Conservation (phyloP, 1,140 invertebrate species). For the Drosophila bipectinata region DNA sequence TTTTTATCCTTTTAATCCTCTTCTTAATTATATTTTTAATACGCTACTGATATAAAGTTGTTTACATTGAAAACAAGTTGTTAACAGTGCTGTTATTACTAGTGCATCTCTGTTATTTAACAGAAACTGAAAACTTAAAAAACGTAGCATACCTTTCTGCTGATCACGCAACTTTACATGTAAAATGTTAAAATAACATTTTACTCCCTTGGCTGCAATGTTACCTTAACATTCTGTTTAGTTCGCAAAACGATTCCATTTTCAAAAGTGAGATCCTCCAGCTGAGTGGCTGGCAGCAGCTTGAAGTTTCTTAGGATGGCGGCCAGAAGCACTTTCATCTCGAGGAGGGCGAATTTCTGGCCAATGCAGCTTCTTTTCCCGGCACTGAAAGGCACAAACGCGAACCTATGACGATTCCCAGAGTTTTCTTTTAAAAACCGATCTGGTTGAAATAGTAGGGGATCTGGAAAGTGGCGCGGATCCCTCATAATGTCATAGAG, state of each 20-base stretch:
- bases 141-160: background rate
- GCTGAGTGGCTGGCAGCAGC: too few species aligned
- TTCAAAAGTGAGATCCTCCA: constrained; percentile 18
- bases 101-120: constrained; percentile 9
- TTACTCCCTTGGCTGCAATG: constrained; percentile 6
- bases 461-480: constrained; percentile 87
- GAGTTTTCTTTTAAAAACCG: constrained; percentile 88
- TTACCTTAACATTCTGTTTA: constrained; percentile 43
- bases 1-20: background rate
- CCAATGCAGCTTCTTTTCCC: constrained; percentile 79
- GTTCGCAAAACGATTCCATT: constrained; percentile 63
- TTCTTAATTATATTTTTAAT: background rate
- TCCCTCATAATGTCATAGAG: constrained; percentile 86
- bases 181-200: background rate
- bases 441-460: constrained; percentile 90
- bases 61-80: constrained; percentile 26
- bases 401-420: constrained; percentile 83
- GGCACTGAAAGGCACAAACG: constrained; percentile 87
- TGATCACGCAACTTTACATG: too few species aligned
- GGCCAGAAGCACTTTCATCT: constrained; percentile 83
- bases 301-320: constrained; percentile 66
- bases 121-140: background rate
- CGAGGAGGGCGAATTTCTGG: constrained; percentile 84
- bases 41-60: constrained; percentile 25
- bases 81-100: constrained; percentile 1